Percentiles rank a stretch among this genome's conserved stretches.
Conservation (phyloP, 2,797 vertebrate genomes). For the Ceyx erithaca region DNA sequence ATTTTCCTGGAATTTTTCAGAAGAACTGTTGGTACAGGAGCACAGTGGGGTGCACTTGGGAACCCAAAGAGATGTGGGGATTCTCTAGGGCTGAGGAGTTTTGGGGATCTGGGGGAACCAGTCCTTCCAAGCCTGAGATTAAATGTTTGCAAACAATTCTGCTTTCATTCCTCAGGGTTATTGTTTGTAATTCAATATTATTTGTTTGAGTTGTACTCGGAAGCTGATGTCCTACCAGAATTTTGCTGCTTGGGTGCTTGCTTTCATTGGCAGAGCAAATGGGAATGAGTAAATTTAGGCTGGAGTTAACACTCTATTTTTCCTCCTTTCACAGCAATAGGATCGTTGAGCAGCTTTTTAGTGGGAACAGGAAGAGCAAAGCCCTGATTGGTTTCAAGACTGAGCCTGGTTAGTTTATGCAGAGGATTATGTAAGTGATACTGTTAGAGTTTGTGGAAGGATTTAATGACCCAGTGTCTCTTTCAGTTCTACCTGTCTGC, state of each 20-base stretch:
- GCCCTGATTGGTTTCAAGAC: not conserved
- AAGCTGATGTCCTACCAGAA: not conserved
- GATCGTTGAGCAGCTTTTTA: not conserved
- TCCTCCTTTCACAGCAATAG: constrained; percentile 35
- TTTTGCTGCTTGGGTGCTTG: not conserved
- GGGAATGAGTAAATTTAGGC: constrained; percentile 20
- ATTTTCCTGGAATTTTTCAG: not conserved
- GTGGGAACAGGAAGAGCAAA: not conserved
- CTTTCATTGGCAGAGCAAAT: constrained; percentile 6
- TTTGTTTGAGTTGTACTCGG: constrained; percentile 29
- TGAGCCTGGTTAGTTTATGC: not conserved
- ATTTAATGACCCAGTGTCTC: not conserved
- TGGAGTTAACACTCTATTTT: constrained; percentile 5
- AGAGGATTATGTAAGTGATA: not conserved
- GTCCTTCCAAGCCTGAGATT: not conserved
- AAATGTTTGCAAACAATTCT: constrained; percentile 32
- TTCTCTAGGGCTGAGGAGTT: not conserved
- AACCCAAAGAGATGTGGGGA: not conserved
- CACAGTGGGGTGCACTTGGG: not conserved
- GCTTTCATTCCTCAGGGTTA: not conserved
- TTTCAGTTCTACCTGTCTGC: not conserved
- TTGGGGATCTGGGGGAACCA: not conserved
- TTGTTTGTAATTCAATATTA: constrained; percentile 1
- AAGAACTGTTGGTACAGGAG: not conserved
- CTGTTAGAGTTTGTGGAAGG: not conserved